These are phyloP conservation scores for Diuraphis noxia DNA, from an alignment of 1,140 invertebrate species.

Conservation along the genomic window DNA sequence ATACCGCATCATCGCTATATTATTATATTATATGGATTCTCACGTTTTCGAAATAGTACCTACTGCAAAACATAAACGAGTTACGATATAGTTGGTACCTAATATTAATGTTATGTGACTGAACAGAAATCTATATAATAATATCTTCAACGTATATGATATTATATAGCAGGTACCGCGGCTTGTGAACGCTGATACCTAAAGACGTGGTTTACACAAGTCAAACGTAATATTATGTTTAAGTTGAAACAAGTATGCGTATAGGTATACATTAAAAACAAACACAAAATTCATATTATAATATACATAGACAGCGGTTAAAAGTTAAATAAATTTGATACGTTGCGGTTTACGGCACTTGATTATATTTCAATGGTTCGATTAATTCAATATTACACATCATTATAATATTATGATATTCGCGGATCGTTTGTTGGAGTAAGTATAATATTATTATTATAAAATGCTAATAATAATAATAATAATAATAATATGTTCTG, in stretches of 20 bases:
- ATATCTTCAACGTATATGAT: not conserved
- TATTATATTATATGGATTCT: not conserved
- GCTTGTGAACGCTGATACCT: too few relatives aligned
- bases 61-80: not conserved
- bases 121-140: not conserved
- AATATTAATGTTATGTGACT: not conserved
- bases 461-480: too few relatives aligned
- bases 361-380: not conserved
- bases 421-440: not conserved
- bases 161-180: not conserved
- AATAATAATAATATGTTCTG: too few relatives aligned
- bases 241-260: not conserved
- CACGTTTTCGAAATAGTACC: not conserved
- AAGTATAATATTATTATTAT: not conserved
- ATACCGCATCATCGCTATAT: not conserved
- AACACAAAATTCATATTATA: not conserved
- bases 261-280: too few relatives aligned
- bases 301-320: not conserved
- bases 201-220: not conserved
- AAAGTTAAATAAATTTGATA: not conserved
- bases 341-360: not conserved
- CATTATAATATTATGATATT: not conserved
- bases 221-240: not conserved
- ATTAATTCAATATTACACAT: not conserved
- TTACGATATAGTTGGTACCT: not conserved